A percentile compares a stretch with the other conserved stretches of the same genome.
Conservation (phyloP, 2,113 vertebrate genomes). For the Rhinolophus sinicus region DNA sequence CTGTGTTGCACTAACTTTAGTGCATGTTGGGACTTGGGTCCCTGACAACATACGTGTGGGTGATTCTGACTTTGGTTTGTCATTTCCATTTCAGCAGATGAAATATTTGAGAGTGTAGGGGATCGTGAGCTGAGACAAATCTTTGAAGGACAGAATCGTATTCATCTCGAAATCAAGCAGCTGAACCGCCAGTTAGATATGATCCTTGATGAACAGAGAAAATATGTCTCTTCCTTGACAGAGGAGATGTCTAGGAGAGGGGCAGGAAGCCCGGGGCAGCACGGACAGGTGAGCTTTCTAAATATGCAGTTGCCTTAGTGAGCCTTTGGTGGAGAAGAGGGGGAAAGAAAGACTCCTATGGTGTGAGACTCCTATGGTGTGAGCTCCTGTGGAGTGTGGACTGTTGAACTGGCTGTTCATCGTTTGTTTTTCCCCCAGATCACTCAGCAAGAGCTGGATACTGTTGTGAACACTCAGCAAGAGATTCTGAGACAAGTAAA, state of each 20-base stretch:
- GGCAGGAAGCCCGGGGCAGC: slow-evolving; percentile 78
- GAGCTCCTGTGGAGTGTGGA: fast-evolving
- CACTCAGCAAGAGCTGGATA: slow-evolving; percentile 88
- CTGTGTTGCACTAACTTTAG: not conserved
- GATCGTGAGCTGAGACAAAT: slow-evolving; percentile 96
- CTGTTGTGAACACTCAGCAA: slow-evolving; percentile 89
- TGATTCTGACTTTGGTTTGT: slow-evolving; percentile 19
- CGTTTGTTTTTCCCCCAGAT: slow-evolving; percentile 78
- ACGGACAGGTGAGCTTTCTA: slow-evolving; percentile 87
- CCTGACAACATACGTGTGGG: not conserved
- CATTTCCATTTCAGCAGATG: slow-evolving; percentile 87
- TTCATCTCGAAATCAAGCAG: slow-evolving; percentile 98
- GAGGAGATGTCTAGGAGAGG: slow-evolving; percentile 91
- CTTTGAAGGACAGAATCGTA: slow-evolving; percentile 97
- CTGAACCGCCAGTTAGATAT: slow-evolving; percentile 94
- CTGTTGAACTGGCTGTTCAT: not conserved
- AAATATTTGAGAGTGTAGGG: slow-evolving; percentile 92
- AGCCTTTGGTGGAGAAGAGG: not conserved
- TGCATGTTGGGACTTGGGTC: not conserved
- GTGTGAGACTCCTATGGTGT: fast-evolving
- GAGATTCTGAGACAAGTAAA: slow-evolving; percentile 93
- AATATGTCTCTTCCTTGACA: slow-evolving; percentile 90
- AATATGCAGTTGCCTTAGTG: fast-evolving
- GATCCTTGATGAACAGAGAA: slow-evolving; percentile 97
- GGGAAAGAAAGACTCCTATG: fast-evolving